A percentile compares a stretch with the other conserved stretches of the same genome.
Evolutionary conservation across 2,113 vertebrate species (phyloP).

Genomic region (Tauraco erythrolophus): DNA sequence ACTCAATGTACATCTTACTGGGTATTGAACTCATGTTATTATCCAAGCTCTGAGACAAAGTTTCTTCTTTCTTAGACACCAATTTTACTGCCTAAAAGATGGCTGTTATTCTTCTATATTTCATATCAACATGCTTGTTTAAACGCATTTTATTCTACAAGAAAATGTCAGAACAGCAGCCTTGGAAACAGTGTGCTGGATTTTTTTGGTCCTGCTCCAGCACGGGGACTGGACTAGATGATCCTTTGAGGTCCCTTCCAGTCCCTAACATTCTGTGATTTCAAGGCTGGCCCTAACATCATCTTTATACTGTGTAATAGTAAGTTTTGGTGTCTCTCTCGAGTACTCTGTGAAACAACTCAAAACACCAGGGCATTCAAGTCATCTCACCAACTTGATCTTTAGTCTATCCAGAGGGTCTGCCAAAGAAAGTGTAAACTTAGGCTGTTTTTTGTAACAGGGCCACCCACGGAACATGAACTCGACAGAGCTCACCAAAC

Average conservation of each 20-base stretch:
- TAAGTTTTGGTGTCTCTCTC: neutral
- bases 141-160: neutral
- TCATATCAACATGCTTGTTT: neutral
- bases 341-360: neutral
- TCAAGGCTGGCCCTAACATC: neutral
- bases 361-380: neutral
- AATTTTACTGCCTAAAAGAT: neutral
- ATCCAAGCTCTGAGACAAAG: neutral
- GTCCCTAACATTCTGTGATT: too few relatives aligned
- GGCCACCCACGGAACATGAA: neutral
- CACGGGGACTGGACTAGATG: too few relatives aligned
- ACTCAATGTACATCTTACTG: neutral
- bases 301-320: neutral
- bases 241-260: too few relatives aligned
- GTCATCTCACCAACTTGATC: fast-evolving
- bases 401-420: neutral
- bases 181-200: neutral
- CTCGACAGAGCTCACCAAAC: neutral
- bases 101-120: neutral
- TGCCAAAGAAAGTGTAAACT: neutral
- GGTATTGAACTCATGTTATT: neutral
- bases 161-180: neutral
- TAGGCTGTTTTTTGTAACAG: neutral
- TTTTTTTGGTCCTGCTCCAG: too few relatives aligned
- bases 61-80: neutral